These are phyloP conservation scores for Scophthalmus maximus DNA, from an alignment of 2,113 vertebrate species.

Conservation along the genomic window DNA sequence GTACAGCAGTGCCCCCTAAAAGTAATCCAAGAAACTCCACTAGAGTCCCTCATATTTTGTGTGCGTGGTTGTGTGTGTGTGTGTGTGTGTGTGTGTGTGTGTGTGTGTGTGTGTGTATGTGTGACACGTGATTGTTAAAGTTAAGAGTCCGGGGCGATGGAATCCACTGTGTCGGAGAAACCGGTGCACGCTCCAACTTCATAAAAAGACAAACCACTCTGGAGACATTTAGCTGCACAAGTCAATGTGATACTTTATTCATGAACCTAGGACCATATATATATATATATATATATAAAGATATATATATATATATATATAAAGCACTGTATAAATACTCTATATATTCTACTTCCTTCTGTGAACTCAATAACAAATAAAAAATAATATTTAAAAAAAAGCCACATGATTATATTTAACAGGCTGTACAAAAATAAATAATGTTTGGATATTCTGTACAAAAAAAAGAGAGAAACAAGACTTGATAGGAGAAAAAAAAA, in stretches of 20 bases:
- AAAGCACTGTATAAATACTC: conserved; percentile 99
- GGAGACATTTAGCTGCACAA: conserved; percentile 61
- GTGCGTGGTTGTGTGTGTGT: no score
- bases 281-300: conserved; percentile 90
- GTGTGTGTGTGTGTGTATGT: no score
- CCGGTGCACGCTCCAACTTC: no score
- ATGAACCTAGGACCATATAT: conserved; percentile 85
- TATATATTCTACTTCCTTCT: conserved; percentile 96
- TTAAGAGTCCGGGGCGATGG: no score
- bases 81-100: no score
- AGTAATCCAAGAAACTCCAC: no score
- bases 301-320: no score
- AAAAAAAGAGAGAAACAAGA: conserved; percentile 73
- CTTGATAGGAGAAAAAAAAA: conserved; percentile 52
- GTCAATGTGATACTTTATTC: conserved; percentile 85
- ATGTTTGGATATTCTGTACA: conserved; percentile 86
- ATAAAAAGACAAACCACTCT: conserved; percentile 52
- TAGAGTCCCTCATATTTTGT: no score
- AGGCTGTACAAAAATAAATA: conserved; percentile 99
- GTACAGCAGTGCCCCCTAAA: no score
- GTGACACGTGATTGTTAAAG: no score
- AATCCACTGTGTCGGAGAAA: no score
- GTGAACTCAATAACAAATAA: conserved; percentile 84
- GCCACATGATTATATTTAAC: conserved; percentile 96
- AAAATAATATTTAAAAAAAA: conserved; percentile 86